Evolutionary conservation across 2,888 invertebrate genomes (phyloP), one percentile per base, ranked within the genome.

Genomic region (Apotomis betuletana): DNA sequence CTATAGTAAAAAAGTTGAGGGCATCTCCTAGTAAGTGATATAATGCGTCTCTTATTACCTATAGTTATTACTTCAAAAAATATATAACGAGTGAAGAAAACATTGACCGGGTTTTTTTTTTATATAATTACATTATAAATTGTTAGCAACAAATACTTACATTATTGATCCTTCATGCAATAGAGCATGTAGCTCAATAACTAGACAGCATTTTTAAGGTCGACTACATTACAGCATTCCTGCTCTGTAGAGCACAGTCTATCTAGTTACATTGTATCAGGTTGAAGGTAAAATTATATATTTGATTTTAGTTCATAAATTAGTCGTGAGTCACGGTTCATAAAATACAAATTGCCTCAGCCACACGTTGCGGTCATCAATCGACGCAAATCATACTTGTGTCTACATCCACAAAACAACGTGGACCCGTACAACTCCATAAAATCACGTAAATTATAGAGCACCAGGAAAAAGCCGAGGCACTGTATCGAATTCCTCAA

Each of bases 171-270:
- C 64, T 49, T 51, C 38, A 51, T 58, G 38, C 58, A 67, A 58
- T 58, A 46, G 12, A 46, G 61, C 54, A 61, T 60, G n/a, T 68
- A 54, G 55, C 58, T 62, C 52, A 59, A 13, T 46, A 60, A 49
- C 57, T 36, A 60, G 67, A 72, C 58, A n/a, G 59, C 36, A 72
- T 72, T 72, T 72, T 72, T 72, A 72, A 72, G 72, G 72, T 68
- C 72, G 58, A 57, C 72, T 68, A 72, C 72, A 72, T 63, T 63
- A 72, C 72, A 4, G 62, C 72, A 72, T 72, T 72, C 72, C 68
- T 46, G 38, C 61, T 65, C 46, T 49, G 52, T 51, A 60, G 49
- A 65, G 54, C 38, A 71, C 60, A 57, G 5, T 57, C 67, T 68
- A 51, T 55, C 58, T 63, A 13, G 44, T 13, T 54, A 41, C 41